Conservation (phyloP, 2,888 invertebrate species). For the Bursaphelenchus okinawaensis region DNA sequence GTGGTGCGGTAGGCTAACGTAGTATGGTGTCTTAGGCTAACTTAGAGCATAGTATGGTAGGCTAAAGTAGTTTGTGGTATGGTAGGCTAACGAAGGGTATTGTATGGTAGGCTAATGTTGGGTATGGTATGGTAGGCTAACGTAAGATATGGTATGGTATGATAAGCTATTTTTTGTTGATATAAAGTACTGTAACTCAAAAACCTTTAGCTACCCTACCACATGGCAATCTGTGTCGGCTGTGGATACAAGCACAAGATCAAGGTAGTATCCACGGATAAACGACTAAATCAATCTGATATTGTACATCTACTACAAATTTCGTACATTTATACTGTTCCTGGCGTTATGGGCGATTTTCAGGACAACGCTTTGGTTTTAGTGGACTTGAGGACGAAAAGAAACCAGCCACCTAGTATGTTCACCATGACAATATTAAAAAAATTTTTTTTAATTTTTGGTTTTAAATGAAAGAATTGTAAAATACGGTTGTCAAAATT, state of each 20-base stretch:
- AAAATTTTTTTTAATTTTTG: neutral
- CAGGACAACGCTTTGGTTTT: neutral
- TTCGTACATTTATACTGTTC: conserved; percentile 4
- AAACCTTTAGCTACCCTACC: neutral
- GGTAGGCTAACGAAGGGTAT: no score
- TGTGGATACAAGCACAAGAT: neutral
- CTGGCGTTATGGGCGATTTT: conserved; percentile 6
- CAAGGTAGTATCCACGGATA: neutral
- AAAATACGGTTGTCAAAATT: no score
- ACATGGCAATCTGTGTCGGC: conserved; percentile 1
- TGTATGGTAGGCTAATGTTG: no score
- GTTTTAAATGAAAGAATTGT: no score
- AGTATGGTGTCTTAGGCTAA: no score
- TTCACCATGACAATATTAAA: neutral
- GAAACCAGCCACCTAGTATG: neutral
- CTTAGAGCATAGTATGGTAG: no score
- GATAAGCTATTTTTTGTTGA: conserved; percentile 1
- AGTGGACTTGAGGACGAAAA: neutral
- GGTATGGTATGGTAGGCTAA: no score
- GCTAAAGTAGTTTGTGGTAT: no score
- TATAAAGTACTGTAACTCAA: neutral
- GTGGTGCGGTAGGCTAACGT: no score
- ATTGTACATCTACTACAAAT: conserved; percentile 2
- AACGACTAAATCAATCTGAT: neutral
- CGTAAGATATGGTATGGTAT: no score